Base-by-base conservation (phyloP, 2,113 vertebrate species). In the Mungos mungo region DNA sequence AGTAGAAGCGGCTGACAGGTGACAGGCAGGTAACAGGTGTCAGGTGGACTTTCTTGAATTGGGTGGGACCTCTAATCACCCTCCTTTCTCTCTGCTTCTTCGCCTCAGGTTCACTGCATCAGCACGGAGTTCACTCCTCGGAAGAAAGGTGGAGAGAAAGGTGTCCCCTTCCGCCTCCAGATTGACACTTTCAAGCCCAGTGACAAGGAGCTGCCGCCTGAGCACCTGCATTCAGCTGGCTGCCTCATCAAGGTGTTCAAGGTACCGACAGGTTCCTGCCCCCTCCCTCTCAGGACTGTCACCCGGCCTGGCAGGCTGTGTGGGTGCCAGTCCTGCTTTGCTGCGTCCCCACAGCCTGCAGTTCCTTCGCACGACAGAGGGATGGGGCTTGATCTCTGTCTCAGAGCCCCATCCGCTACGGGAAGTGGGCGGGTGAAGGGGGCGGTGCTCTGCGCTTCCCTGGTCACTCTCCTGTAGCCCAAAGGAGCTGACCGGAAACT, bases 101-200 rank as follows among this genome's bases (percentile, higher is more conserved):
- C 16, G 2, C 21, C 66, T n/a, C 86, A 98, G 98, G 96, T 98
- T 96, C 98, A 98, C 60, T 98, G 98, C 83, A 98, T 98, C 96
- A 98, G 98, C 38, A 98, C 98, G 0, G 98, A 98, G 90, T 98
- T 99, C 95, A 98, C 97, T 0, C 97, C 95, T 45, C 74, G 85
- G 23, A 98, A 98, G 88, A 98, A 98, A 50, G 98, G 98, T 23
- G 97, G 98, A 8, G 98, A 98, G 94, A 98, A 98, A 93, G 97
- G 98, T 0, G 94, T 98, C 2, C 98, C 98, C 1, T 98, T 98
- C 81, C 79, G 84, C 33, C 97, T 98, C 87, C 98, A 98, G 95
- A 95, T 98, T 0, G 95, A 98, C 88, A 98, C 98, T 15, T 98
- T 98, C 57, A 97, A 97, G 91, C n/a, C 35, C 38, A 96, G 96